A percentile compares a stretch with the other conserved stretches of the same genome.
Evolutionary conservation across 2,797 vertebrate genomes (phyloP).

Genomic region (Balearica regulorum): DNA sequence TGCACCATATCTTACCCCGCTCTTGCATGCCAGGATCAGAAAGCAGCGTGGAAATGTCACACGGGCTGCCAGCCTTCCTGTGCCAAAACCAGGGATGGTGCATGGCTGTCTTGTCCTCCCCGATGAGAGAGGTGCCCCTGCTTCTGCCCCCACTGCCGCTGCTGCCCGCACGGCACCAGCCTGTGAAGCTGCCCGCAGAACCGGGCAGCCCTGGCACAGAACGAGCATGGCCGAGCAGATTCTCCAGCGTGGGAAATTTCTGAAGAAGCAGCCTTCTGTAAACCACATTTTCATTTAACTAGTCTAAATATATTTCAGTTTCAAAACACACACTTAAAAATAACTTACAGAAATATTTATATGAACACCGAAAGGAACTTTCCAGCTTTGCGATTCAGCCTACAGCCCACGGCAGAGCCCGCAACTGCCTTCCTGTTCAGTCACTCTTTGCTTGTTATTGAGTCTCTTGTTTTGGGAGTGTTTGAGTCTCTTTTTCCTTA

Average conservation of each 20-base stretch:
- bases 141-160: background rate
- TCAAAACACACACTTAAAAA: conserved; percentile 67
- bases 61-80: background rate
- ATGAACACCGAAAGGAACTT: conserved; percentile 30
- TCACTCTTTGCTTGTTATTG: background rate
- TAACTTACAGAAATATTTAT: conserved; percentile 69
- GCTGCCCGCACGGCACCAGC: rapidly evolving
- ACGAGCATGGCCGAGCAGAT: background rate
- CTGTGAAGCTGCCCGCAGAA: background rate
- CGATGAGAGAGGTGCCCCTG: background rate
- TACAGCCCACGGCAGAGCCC: conserved; percentile 13
- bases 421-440: conserved; percentile 25
- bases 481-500: conserved; percentile 39
- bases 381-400: conserved; percentile 41
- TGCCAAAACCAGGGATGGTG: background rate
- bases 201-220: background rate
- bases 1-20: background rate
- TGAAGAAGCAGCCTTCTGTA: conserved; percentile 19
- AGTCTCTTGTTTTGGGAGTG: conserved; percentile 31
- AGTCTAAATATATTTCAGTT: conserved; percentile 66
- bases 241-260: conserved; percentile 63
- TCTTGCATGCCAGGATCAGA: background rate
- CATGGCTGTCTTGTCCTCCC: background rate
- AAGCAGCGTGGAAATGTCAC: background rate
- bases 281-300: conserved; percentile 58